Percentiles rank a stretch among this genome's conserved stretches.
phyloP scores from a whole-genome alignment of 2,888 invertebrate species.

The Drosophila robusta region DNA sequence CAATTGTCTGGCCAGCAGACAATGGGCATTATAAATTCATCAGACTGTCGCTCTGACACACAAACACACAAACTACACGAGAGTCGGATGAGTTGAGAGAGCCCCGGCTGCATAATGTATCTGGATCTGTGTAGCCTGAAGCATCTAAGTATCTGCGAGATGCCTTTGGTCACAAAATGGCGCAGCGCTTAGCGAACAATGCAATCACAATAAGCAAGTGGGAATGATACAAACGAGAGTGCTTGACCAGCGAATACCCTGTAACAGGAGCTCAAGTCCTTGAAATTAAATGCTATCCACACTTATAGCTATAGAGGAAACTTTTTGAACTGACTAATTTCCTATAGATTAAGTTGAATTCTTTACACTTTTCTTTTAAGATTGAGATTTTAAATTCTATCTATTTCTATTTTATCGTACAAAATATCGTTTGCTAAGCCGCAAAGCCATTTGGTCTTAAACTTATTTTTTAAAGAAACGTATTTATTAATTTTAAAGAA shows the following conservation, averaged over 20 bases:
- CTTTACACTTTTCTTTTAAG: too few species aligned
- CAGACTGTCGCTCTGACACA: constrained; percentile 68
- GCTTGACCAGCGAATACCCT: constrained; percentile 8
- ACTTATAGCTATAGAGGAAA: too few species aligned
- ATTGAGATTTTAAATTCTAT: too few species aligned
- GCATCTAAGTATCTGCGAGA: constrained; percentile 65
- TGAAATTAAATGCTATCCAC: too few species aligned
- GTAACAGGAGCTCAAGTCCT: too few species aligned
- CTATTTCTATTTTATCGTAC: too few species aligned
- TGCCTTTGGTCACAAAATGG: constrained; percentile 75
- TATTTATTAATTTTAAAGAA: too few species aligned
- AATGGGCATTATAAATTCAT: constrained; percentile 80
- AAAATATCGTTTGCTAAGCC: too few species aligned
- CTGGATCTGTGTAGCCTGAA: constrained; percentile 41
- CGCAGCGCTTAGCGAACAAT: constrained; percentile 76
- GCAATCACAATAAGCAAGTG: constrained; percentile 53
- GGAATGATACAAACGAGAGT: neutral
- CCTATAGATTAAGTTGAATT: too few species aligned
- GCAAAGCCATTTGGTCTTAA: too few species aligned
- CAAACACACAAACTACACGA: constrained; percentile 33
- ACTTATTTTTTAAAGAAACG: too few species aligned
- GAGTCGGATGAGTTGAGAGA: constrained; percentile 11
- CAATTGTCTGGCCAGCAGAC: constrained; percentile 75
- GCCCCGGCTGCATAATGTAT: constrained; percentile 72
- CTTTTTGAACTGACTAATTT: too few species aligned